A percentile compares a stretch with the other conserved stretches of the same genome.
These are phyloP conservation scores for Ectemnius cavifrons DNA, from an alignment of 2,888 invertebrate genomes.

Conservation along the genomic window DNA sequence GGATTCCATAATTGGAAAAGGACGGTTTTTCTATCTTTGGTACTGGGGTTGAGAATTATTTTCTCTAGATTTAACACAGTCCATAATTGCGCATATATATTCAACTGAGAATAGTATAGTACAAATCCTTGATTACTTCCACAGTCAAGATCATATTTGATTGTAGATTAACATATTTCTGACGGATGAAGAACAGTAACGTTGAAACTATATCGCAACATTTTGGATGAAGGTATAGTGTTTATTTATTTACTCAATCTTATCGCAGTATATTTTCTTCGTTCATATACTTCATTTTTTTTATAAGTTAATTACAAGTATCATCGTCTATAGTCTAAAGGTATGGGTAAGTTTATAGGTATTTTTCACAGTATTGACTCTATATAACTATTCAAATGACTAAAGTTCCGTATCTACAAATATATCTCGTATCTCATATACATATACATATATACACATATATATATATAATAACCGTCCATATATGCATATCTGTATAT, in stretches of 20 bases:
- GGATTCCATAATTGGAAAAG: neutral
- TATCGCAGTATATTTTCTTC: constrained; percentile 65
- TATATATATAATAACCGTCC: constrained; percentile 17
- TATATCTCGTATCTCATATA: constrained; percentile 65
- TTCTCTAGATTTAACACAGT: constrained; percentile 8
- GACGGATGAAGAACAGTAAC: constrained; percentile 6
- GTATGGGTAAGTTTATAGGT: constrained; percentile 70
- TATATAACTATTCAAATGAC: constrained; percentile 74
- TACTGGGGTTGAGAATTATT: neutral
- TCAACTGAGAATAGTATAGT: constrained; percentile 9
- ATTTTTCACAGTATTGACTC: constrained; percentile 76
- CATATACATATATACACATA: constrained; percentile 51
- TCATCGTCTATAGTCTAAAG: constrained; percentile 64
- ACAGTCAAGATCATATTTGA: constrained; percentile 3
- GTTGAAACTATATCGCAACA: constrained; percentile 9
- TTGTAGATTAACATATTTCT: neutral
- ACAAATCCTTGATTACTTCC: constrained; percentile 3
- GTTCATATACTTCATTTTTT: constrained; percentile 65
- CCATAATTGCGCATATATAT: constrained; percentile 3
- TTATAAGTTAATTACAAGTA: constrained; percentile 75
- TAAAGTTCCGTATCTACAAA: constrained; percentile 75
- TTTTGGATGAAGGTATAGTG: constrained; percentile 45
- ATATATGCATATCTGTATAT: constrained; percentile 51
- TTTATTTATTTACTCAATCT: constrained; percentile 69
- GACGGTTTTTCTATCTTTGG: neutral